Evolutionary conservation across 2,888 invertebrate genomes (phyloP), one percentile per base, ranked within the genome.

Genomic region (Laothoe populi): DNA sequence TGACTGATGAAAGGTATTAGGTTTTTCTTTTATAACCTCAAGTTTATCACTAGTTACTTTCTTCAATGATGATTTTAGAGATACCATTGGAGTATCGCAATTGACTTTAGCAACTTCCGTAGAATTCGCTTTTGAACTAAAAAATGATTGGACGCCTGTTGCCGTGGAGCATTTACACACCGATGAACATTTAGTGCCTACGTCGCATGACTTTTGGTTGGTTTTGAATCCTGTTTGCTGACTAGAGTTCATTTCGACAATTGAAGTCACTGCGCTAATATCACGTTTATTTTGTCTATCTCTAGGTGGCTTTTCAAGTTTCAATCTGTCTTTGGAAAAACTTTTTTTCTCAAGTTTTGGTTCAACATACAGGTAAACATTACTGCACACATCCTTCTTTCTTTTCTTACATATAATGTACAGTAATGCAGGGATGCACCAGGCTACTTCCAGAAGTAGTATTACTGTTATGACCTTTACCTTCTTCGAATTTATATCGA

Each of bases 381-480:
- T 73, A 46, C 68, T 71, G 16, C 63, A 65, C 49, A 67, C 72
- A 35, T 67, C 73, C 40, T 71, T 66, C 1, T 65, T 69, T 16
- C 67, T 73, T 67, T 66, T 78, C 0, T 59, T 58, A 58, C 65
- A 78, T 42, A 73, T 26, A 49, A 83, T 60, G 62, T 70, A 83
- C 11, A 76, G 63, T 21, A 82, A 63, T n/a, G 80, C 76, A 16
- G 80, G 82, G 11, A 89, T 71, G 64, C 89, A 90, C 87, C 89
- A 90, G 16, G 79, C 68, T 40, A 90, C 46, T 79, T 91, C 90
- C 7, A 90, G 62, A 7, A 86, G 48, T 26, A 91, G 63, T 62
- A 91, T 78, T 13, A 83, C 45, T 0, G 69, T 53, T 63, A 91
- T 66, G 38, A 91, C 66, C 13, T 82, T 63, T 61, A 79, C 72